Base-by-base conservation (phyloP, 2,797 vertebrate species). In the Rhynchotus rufescens region DNA sequence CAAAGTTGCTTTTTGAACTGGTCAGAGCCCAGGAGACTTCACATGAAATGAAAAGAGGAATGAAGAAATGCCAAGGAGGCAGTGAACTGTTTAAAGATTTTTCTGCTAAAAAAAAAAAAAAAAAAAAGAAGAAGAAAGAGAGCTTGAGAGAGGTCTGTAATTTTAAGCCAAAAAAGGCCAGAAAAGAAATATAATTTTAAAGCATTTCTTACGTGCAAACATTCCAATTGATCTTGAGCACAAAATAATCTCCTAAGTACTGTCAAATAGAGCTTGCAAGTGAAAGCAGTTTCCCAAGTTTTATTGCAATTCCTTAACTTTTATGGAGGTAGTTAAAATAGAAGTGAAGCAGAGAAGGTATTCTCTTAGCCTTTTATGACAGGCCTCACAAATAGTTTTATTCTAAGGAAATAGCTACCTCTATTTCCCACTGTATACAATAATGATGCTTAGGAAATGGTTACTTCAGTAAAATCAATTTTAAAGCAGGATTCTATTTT, bases 251-350 rank as follows among this genome's bases (percentile, higher is more conserved):
- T 86, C 72, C 15, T 51, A 93, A 95, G 38, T 92, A 88, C 64
- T 73, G 34, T 92, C 91, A 94, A 85, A 88, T 19, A 84, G 38
- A 57, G 56, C 47, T 94, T 62, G 89, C 87, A 76, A 77, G 82
- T 86, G 78, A 86, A 93, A 86, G 68, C 75, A 74, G 56, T 84
- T 86, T 61, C 77, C 71, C 69, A 92, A 93, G 76, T 91, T 97
- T 96, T 96, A 96, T 76, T 84, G 80, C 87, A 87, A 96, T 96
- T 93, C 66, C 93, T 97, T 97, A 97, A 93, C 90, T 97, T 97
- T 97, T 97, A 97, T 95, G 82, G 82, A 93, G 65, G 76, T 76
- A 80, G 81, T 95, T 97, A 96, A 96, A 95, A 96, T 52, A 82
- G 42, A 95, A 92, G 67, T 64, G 89, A 91, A 89, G 89, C 90